Base-by-base conservation (phyloP, 2,113 vertebrate species). In the Cercopithecus mona region DNA sequence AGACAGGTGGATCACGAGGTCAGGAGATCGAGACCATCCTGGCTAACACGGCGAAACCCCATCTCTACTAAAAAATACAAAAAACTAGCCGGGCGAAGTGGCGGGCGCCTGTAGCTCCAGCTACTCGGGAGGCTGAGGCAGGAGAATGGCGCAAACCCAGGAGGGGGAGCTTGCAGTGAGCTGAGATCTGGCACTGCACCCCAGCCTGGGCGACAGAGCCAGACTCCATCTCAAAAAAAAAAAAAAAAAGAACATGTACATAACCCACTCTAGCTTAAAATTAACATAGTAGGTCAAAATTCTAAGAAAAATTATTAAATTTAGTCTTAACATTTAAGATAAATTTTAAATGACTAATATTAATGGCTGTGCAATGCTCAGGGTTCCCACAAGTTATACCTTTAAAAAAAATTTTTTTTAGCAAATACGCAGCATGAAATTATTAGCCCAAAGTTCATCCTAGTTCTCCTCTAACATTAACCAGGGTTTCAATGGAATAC, bases 241-340 rank as follows among this genome's bases (percentile, higher is more conserved):
- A 45, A 45, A 45, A 45, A 48, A 82, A 95, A 92, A 79, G 35
- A 93, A 70, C 40, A 81, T 72, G 81, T 93, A 90, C 0, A 40
- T 87, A 68, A 90, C 25, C 20, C 27, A 73, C 10, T 68, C 50
- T 35, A 84, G n/a, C 30, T 93, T 92, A 92, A 94, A 97, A 64
- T 84, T 72, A 91, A 86, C 93, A 76, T 85, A 89, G 59, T 55
- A 80, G 50, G 38, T 81, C 43, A 90, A 89, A 97, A 90, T 92
- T 95, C 57, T 97, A 43, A 88, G n/a, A 80, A 94, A 83, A 96
- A 55, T 83, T 38, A 32, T 57, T 95, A 80, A 85, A 85, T 48
- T 82, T 88, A 32, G n/a, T 48, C 59, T 94, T 94, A 95, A 96
- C 0, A 25, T 96, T 97, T 93, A 85, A 97, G 94, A 92, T 59